These are phyloP conservation scores for Nansenia antarctica DNA, from an alignment of 2,113 vertebrate genomes.

Conservation along the genomic window DNA sequence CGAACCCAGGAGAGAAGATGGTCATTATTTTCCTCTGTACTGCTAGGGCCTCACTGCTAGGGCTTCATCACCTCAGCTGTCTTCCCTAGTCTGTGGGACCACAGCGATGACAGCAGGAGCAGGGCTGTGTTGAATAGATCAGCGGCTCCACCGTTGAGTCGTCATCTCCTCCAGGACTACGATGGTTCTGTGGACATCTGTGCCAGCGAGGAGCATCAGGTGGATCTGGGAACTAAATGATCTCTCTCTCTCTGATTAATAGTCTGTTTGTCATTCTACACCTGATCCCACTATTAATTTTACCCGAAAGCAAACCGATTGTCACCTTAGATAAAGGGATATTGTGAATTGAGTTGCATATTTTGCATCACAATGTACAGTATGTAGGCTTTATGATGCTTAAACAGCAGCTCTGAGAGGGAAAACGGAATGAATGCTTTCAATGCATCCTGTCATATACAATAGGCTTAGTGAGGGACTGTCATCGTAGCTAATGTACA, in stretches of 20 bases:
- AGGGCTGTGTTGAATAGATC: no score
- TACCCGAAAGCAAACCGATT: no score
- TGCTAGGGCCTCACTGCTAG: neutral
- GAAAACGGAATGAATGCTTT: conserved; percentile 36
- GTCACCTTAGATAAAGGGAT: conserved; percentile 42
- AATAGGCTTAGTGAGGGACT: neutral
- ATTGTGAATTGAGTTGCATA: conserved; percentile 38
- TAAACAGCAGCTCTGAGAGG: conserved; percentile 10
- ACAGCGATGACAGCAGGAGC: no score
- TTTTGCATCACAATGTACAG: no score
- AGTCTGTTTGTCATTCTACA: conserved; percentile 34
- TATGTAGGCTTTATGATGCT: conserved; percentile 19
- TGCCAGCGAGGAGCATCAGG: neutral
- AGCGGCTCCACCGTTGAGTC: no score
- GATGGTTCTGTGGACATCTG: no score
- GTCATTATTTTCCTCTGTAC: neutral
- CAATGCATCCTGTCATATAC: conserved; percentile 2
- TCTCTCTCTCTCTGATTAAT: conserved; percentile 30
- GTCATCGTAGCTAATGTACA: neutral
- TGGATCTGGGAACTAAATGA: conserved; percentile 20
- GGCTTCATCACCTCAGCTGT: neutral
- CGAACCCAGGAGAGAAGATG: neutral
- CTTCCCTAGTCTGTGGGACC: neutral
- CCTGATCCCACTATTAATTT: conserved; percentile 11
- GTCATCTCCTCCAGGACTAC: no score